Conservation (phyloP, 2,797 vertebrate species). For the Peromyscus nudipes region DNA sequence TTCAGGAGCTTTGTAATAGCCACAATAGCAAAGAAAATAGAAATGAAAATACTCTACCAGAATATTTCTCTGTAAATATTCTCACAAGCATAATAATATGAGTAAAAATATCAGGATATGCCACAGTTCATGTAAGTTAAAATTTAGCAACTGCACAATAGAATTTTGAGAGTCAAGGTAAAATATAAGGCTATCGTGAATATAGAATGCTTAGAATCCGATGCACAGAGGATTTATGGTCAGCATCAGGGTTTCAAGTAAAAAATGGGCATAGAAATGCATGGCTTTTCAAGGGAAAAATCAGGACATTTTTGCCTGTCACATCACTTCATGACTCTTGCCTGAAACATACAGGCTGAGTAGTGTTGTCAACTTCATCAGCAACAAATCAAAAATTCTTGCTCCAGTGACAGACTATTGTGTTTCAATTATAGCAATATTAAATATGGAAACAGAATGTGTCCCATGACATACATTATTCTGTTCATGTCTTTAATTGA, state of each 20-base stretch:
- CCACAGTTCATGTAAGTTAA: not conserved
- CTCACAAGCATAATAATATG: not conserved
- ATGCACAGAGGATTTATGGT: not conserved
- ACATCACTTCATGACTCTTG: not conserved
- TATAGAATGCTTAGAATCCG: not conserved
- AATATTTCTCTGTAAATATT: not conserved
- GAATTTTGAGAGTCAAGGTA: not conserved
- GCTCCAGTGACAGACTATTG: not conserved
- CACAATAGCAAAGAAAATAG: not conserved
- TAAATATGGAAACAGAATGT: not conserved
- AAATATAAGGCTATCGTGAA: not conserved
- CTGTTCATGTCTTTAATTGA: not conserved
- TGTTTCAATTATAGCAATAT: not conserved
- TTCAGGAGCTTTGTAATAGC: no score
- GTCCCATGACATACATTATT: not conserved
- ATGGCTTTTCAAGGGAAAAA: not conserved
- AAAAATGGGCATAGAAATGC: not conserved
- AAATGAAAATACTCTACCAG: not conserved
- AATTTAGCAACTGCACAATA: not conserved
- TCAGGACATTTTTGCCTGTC: not conserved
- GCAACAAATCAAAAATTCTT: not conserved
- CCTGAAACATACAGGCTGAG: not conserved
- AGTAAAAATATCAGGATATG: not conserved
- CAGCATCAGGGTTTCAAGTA: not conserved
- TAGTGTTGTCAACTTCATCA: not conserved